These are phyloP conservation scores for Drosophila santomea DNA, from an alignment of 1,140 invertebrate species.

Conservation along the genomic window DNA sequence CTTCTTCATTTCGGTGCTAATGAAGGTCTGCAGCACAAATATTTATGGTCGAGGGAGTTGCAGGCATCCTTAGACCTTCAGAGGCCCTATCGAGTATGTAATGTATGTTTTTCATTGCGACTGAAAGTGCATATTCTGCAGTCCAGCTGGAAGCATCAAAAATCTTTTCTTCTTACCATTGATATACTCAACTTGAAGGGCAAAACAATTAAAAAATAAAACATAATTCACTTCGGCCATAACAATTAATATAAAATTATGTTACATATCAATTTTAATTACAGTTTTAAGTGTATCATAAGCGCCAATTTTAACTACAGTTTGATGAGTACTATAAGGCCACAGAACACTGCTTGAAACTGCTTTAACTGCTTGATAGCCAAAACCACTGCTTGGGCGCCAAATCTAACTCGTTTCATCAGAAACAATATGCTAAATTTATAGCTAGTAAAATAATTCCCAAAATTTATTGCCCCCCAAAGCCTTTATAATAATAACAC, in stretches of 20 bases:
- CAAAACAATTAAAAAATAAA: too few species aligned
- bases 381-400: constrained; percentile 1
- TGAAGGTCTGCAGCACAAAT: neutral
- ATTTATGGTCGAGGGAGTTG: neutral
- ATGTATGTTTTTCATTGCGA: neutral
- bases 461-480: constrained; percentile 6
- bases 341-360: constrained; percentile 1
- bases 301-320: neutral
- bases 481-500: constrained; percentile 6
- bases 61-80: neutral
- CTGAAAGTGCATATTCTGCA: too few species aligned
- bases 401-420: neutral
- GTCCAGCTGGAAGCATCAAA: too few species aligned
- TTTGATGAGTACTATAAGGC: neutral
- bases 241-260: too few species aligned
- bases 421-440: constrained; percentile 19
- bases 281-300: constrained; percentile 15
- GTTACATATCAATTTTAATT: too few species aligned
- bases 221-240: too few species aligned
- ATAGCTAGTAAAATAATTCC: neutral
- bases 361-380: neutral
- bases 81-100: neutral
- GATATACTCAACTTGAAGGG: too few species aligned
- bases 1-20: constrained; percentile 18
- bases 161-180: too few species aligned